Percentiles rank a stretch among this genome's conserved stretches.
phyloP scores from a whole-genome alignment of 2,113 vertebrate species.

The Oreochromis niloticus region DNA sequence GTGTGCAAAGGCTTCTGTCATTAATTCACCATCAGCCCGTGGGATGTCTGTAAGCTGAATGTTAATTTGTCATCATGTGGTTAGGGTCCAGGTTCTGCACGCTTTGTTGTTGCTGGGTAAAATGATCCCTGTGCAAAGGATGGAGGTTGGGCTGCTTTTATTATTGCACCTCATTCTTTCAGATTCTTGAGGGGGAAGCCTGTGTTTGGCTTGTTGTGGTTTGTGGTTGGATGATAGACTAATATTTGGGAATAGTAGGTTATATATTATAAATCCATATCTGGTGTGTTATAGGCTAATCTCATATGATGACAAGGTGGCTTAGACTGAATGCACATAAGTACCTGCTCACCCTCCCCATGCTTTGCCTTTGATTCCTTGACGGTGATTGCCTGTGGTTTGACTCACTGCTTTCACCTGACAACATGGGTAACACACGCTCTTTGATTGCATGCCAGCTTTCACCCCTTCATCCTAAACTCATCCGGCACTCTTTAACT shows the following conservation, averaged over 20 bases:
- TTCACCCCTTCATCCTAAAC: neutral
- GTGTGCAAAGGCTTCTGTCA: neutral
- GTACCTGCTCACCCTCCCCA: neutral
- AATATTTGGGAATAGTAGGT: neutral
- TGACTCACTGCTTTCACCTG: neutral
- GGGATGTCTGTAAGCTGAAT: neutral
- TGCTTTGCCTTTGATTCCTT: neutral
- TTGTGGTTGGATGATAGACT: neutral
- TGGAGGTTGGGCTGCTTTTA: conserved; percentile 29
- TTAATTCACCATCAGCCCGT: neutral
- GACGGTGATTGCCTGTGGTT: neutral
- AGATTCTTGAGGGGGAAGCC: conserved; percentile 19
- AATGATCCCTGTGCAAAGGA: conserved; percentile 49
- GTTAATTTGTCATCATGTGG: conserved; percentile 5
- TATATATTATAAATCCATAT: neutral
- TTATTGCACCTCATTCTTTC: conserved; percentile 63
- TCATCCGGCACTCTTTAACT: neutral
- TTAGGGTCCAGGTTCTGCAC: neutral
- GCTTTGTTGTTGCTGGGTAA: conserved; percentile 63
- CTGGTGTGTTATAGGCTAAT: neutral
- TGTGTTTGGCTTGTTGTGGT: neutral
- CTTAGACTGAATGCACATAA: neutral
- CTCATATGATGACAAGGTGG: neutral
- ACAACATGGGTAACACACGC: neutral
- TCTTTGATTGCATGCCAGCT: neutral